Base-by-base conservation (phyloP, 2,113 vertebrate genomes). In the Cochlearius cochlearius region DNA sequence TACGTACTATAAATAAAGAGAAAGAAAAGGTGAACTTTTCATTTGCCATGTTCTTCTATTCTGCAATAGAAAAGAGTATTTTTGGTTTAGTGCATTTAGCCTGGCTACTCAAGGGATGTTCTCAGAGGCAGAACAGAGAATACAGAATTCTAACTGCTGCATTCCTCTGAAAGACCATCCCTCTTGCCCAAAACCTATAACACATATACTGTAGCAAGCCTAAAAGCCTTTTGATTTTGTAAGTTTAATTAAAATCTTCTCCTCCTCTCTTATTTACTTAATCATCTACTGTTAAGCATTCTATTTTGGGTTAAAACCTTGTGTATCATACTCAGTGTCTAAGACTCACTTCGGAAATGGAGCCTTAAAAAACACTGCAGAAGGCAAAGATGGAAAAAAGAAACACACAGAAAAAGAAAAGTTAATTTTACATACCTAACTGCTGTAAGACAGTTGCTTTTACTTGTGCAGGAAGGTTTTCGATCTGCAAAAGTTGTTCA, bases 371-470 rank as follows among this genome's bases (percentile, higher is more conserved):
- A 86, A 38, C 79, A 94, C 88, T 92, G 90, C 86, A 62, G 85
- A 88, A 94, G 85, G 91, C 15, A 3, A 93, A 78, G 81, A 74
- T 53, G 59, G 45, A 60, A 79, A 89, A 91, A 90, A 19, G 9
- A 73, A 90, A 95, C 83, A 96, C 73, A 78, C 13, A 66, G 59
- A 25, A 83, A 92, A 88, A 62, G 4, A 50, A 14, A 87, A 74
- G 66, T 94, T 91, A 59, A 59, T 91, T 97, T 93, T 92, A 98
- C 99, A 98, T 98, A 99, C 99, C 99, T 96, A 99, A 98, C 97
- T 99, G 99, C 98, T 99, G 99, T 97, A 99, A 98, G 90, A 99
- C 98, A 94, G 99, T 99, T 93, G 99, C 99, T 98, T 99, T 99
- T 98, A 99, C 99, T 99, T 99, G 99, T 97, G 98, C 98, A 98